Evolutionary conservation across 2,888 invertebrate species (phyloP).

Genomic region (Caenorhabditis japonica): DNA sequence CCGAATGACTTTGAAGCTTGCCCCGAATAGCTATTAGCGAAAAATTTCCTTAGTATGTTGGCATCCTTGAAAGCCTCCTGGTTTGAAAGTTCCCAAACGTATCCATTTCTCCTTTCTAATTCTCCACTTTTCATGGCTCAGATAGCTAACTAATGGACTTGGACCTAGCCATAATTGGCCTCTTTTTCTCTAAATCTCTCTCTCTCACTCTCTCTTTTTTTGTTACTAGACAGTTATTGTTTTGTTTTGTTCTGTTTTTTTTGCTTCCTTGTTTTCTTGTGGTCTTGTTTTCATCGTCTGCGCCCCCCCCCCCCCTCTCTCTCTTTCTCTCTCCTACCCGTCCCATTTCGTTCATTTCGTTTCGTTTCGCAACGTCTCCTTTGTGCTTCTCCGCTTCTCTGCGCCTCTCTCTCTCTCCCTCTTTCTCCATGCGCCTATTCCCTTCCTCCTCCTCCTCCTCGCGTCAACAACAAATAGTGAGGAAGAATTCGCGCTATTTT

Average conservation of each 20-base stretch:
- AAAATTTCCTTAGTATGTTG: too few species aligned
- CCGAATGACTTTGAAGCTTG: not conserved
- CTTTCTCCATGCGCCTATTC: conserved; percentile 7
- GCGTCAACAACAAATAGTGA: conserved; percentile 34
- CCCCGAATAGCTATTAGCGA: too few species aligned
- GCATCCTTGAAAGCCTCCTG: too few species aligned
- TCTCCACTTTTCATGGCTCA: conserved; percentile 1
- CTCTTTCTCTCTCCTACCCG: not conserved
- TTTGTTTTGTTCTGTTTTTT: conserved; percentile 20
- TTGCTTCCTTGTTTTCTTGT: not conserved
- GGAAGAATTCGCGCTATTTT: conserved; percentile 3
- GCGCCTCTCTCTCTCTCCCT: not conserved
- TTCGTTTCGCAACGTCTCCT: conserved; percentile 38
- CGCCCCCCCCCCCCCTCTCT: conserved; percentile 5
- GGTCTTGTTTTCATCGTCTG: too few species aligned
- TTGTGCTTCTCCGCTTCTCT: conserved; percentile 11
- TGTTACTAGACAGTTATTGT: conserved; percentile 20
- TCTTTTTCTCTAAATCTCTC: not conserved
- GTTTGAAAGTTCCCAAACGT: too few species aligned
- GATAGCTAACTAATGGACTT: too few species aligned
- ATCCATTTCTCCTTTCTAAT: conserved; percentile 1
- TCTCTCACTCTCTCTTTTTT: conserved; percentile 5
- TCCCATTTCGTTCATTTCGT: too few species aligned
- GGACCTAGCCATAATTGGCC: too few species aligned
- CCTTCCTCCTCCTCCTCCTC: not conserved